Conservation (phyloP, 2,888 invertebrate species). For the Timema cristinae region DNA sequence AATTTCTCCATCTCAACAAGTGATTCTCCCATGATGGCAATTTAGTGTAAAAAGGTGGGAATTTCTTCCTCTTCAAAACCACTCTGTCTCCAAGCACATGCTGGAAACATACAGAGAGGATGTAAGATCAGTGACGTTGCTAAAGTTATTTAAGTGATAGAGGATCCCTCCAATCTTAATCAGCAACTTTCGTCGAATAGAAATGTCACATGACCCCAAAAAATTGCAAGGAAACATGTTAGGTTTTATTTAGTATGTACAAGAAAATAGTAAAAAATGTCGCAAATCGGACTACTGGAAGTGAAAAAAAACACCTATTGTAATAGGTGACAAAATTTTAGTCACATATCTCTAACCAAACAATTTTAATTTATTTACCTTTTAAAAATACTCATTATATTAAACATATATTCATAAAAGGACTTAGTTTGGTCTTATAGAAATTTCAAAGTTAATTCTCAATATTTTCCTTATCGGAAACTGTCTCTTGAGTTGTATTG, state of each 20-base stretch:
- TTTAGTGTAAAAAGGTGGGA: slow-evolving; percentile 63
- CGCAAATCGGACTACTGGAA: too few species aligned
- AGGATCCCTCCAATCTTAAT: neutral
- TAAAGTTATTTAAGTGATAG: neutral
- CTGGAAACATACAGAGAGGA: slow-evolving; percentile 53
- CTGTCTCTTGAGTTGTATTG: too few species aligned
- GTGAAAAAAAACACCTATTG: too few species aligned
- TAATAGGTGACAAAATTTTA: too few species aligned
- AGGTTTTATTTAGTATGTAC: too few species aligned
- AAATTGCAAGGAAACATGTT: too few species aligned
- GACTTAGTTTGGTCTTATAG: neutral
- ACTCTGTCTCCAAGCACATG: slow-evolving; percentile 69
- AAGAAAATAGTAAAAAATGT: too few species aligned
- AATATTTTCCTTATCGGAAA: neutral
- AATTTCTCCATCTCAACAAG: slow-evolving; percentile 61
- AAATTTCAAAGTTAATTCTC: neutral
- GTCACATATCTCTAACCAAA: too few species aligned
- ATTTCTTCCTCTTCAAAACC: slow-evolving; percentile 60
- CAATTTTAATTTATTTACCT: too few species aligned
- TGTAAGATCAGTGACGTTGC: neutral
- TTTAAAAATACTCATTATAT: too few species aligned
- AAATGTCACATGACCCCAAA: too few species aligned
- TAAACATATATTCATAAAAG: neutral
- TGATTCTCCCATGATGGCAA: slow-evolving; percentile 60
- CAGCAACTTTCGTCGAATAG: too few species aligned